Conservation (phyloP, 2,113 vertebrate genomes). For the Perccottus glenii region DNA sequence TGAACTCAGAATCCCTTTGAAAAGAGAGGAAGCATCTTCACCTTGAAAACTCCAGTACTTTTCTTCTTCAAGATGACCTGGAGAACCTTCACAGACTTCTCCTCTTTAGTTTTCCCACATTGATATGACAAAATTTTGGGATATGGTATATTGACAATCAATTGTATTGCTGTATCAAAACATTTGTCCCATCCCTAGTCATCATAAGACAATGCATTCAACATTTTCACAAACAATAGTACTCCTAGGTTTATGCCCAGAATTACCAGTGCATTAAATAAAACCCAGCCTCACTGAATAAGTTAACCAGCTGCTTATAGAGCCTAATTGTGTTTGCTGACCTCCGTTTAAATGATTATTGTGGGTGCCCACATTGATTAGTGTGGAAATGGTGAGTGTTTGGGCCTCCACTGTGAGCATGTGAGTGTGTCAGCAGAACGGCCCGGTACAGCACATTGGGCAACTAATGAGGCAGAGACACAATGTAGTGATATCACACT, state of each 20-base stretch:
- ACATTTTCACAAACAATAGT: too few species aligned
- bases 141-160: too few species aligned
- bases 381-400: not conserved
- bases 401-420: not conserved
- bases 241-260: not conserved
- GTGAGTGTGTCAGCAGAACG: not conserved
- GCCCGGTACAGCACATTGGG: conserved; percentile 42
- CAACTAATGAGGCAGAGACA: conserved; percentile 58
- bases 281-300: conserved; percentile 1
- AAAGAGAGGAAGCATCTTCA: too few species aligned
- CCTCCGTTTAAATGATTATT: not conserved
- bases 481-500: conserved; percentile 29
- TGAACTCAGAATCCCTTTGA: too few species aligned
- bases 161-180: too few species aligned
- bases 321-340: conserved; percentile 20
- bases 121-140: too few species aligned
- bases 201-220: too few species aligned
- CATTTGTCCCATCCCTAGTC: too few species aligned
- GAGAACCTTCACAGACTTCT: too few species aligned
- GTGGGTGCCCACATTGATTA: conserved; percentile 21
- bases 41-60: too few species aligned
- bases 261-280: conserved; percentile 18
- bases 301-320: conserved; percentile 8
- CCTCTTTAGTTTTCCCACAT: too few species aligned
- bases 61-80: too few species aligned